Percentiles rank a stretch among this genome's conserved stretches.
These are phyloP conservation scores for Lophotriccus pileatus DNA, from an alignment of 2,797 vertebrate genomes.

Conservation along the genomic window DNA sequence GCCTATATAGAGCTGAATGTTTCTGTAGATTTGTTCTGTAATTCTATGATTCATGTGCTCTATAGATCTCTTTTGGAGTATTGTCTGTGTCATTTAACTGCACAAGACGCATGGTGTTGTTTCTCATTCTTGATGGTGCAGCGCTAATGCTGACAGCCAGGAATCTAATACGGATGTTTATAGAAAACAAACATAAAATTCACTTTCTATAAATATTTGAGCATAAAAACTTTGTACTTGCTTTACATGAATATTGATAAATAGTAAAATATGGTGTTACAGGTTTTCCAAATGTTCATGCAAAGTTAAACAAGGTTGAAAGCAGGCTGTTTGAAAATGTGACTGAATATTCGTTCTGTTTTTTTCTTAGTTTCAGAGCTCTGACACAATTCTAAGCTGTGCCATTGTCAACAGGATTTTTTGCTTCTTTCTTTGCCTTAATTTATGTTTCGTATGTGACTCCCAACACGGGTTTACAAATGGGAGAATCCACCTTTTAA, in stretches of 20 bases:
- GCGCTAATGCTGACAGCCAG: not conserved
- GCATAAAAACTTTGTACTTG: not conserved
- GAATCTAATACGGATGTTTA: not conserved
- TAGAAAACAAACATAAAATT: conserved; percentile 22
- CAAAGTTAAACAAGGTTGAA: conserved; percentile 38
- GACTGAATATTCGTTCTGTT: not conserved
- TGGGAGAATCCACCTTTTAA: not conserved
- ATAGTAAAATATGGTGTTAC: not conserved
- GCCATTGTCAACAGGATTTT: not conserved
- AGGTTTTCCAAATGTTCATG: not conserved
- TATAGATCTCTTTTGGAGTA: not conserved
- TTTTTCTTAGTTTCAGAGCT: not conserved
- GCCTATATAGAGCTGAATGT: not conserved
- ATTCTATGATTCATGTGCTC: conserved; percentile 7
- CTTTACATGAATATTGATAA: conserved; percentile 22
- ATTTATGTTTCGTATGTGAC: not conserved
- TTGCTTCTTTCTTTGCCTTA: not conserved
- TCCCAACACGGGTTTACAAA: not conserved
- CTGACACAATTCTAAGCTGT: not conserved
- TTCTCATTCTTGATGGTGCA: not conserved
- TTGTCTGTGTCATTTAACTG: not conserved
- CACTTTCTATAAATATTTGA: conserved; percentile 52
- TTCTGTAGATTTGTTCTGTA: not conserved
- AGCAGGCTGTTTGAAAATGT: not conserved
- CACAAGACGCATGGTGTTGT: not conserved